Base-by-base conservation (phyloP, 64 coral and sea anemone species). In the Montipora capricornis region DNA sequence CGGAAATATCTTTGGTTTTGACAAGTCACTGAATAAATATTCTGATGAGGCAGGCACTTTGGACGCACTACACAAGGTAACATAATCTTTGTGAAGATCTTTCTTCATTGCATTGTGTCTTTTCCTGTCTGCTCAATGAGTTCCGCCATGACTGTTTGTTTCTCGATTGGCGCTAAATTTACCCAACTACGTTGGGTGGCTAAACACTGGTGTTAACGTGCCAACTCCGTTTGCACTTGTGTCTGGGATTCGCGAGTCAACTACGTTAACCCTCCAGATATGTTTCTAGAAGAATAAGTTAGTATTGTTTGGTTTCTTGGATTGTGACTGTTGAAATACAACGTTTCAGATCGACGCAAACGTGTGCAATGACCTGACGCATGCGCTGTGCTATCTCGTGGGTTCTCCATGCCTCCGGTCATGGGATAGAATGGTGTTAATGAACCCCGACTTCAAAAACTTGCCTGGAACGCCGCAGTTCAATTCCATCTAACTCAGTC, bases 1-100 rank as follows among this genome's bases (percentile, higher is more conserved):
- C 71, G 16, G 71, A 49, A 5, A 88, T 88, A 19, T 75, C 64
- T 75, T 88, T 88, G 19, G 85, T 88, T 88, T 75, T 20, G 71
- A 88, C 19, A 88, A 44, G 55, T 88, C 85, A 66, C 68, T 8
- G 75, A 88, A 88, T 5, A 88, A 53, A 15, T 73, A 75, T 45
- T 88, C 85, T 5, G n/a, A n/a, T n/a, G n/a, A n/a, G n/a, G n/a
- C n/a, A n/a, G n/a, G 85, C 68, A 88, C 66, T 8, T 0, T 53
- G 51, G 4, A 6, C 8, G 51, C 51, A 8, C 51, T 53, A 53
- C 51, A 53, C 51, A 53, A 53, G 4, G 51, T 0, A 8, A 8
- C 51, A 53, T 53, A 53, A 53, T 53, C 51, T 8, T 53, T 53
- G 51, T 53, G 51, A 8, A 53, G 51, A 53, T 53, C 51, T 53